phyloP scores from a whole-genome alignment of 2,113 vertebrate genomes.

The human (Homo sapiens) region GRCh38 chr13:110299501-110300000 shows the following conservation, averaged over 20 bases:
- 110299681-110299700: background rate
- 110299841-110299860: background rate
- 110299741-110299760: background rate
- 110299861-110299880: background rate
- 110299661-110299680: background rate
- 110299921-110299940: background rate
- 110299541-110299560: too few species aligned
- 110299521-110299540: background rate
- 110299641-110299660: background rate
- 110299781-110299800: too few species aligned
- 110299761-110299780: background rate
- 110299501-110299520: background rate
- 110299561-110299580: background rate
- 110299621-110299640: accelerated
- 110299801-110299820: background rate
- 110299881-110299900: background rate
- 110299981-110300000: background rate
- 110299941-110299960: background rate
- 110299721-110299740: background rate
- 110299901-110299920: background rate
- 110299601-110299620: accelerated
- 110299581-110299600: background rate
- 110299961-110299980: background rate
- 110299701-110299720: background rate
- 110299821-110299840: background rate